phyloP scores from a whole-genome alignment of 2,797 vertebrate genomes.

The Sphaeramia orbicularis region DNA sequence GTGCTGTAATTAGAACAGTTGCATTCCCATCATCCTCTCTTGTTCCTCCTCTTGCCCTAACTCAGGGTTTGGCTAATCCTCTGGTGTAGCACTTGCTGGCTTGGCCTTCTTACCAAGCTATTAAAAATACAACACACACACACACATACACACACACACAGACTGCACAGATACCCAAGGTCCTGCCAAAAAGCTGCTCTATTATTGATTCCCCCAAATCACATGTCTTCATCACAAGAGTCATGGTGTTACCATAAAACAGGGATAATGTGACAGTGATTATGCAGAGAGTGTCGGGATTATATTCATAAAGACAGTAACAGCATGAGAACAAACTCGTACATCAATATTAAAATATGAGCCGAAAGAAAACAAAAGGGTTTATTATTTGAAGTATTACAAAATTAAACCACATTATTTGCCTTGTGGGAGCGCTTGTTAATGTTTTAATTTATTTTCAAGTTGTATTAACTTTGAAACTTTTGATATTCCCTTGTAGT shows the following conservation, averaged over 20 bases:
- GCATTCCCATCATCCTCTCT: constrained; percentile 37
- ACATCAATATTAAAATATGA: not conserved
- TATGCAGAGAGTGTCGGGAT: constrained; percentile 5
- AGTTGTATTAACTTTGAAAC: too few species aligned
- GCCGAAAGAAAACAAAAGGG: constrained; percentile 2
- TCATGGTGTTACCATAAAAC: constrained; percentile 5
- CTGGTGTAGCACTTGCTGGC: constrained; percentile 10
- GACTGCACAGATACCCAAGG: not conserved
- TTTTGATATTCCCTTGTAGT: too few species aligned
- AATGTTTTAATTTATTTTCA: too few species aligned
- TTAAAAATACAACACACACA: constrained; percentile 42
- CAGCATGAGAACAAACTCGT: not conserved
- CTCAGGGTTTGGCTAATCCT: constrained; percentile 24
- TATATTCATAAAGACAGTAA: constrained; percentile 2
- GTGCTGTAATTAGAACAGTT: constrained; percentile 47
- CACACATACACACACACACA: constrained; percentile 1
- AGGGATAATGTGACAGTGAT: constrained; percentile 9
- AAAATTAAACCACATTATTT: too few species aligned
- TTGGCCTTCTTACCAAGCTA: constrained; percentile 28
- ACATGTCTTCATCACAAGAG: not conserved
- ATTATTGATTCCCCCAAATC: constrained; percentile 36
- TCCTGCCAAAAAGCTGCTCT: constrained; percentile 35
- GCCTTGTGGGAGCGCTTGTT: too few species aligned
- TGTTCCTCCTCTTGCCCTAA: constrained; percentile 13
- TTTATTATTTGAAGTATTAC: not conserved